phyloP scores from a whole-genome alignment of 2,888 invertebrate species.

The Apodemia hepburni region DNA sequence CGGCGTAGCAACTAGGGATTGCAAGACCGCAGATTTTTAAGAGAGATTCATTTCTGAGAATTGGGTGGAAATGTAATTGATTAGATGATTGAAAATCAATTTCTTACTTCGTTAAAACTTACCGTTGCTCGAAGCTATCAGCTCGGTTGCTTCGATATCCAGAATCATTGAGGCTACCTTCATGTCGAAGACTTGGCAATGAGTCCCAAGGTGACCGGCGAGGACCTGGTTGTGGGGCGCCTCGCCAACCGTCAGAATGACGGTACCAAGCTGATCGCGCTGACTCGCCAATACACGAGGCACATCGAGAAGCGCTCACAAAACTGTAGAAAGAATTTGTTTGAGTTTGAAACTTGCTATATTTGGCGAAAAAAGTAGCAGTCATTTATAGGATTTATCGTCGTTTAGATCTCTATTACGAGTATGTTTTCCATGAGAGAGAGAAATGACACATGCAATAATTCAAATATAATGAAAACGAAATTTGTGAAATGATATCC shows the following conservation, averaged over 20 bases:
- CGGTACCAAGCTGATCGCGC: slow-evolving; percentile 94
- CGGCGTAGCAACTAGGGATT: too few species aligned
- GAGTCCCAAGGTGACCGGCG: slow-evolving; percentile 94
- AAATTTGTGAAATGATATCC: too few species aligned
- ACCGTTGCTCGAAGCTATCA: slow-evolving; percentile 94
- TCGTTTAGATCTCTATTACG: too few species aligned
- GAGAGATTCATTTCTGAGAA: too few species aligned
- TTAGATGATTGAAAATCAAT: background rate
- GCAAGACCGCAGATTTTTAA: too few species aligned
- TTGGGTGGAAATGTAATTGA: background rate
- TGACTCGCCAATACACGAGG: slow-evolving; percentile 94
- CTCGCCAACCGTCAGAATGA: slow-evolving; percentile 92
- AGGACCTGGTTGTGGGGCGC: slow-evolving; percentile 77
- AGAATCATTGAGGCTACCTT: slow-evolving; percentile 92
- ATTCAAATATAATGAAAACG: too few species aligned
- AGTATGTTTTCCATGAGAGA: too few species aligned
- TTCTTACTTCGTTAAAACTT: slow-evolving; percentile 35
- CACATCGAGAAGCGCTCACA: slow-evolving; percentile 85
- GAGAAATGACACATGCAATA: too few species aligned
- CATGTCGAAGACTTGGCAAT: slow-evolving; percentile 90
- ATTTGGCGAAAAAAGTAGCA: too few species aligned
- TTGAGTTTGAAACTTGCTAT: background rate
- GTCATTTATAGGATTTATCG: too few species aligned
- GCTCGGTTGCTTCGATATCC: slow-evolving; percentile 92
- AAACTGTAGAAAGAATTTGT: slow-evolving; percentile 49